These are phyloP conservation scores for Corvus cornix DNA, from an alignment of 2,113 vertebrate genomes.

Conservation along the genomic window DNA sequence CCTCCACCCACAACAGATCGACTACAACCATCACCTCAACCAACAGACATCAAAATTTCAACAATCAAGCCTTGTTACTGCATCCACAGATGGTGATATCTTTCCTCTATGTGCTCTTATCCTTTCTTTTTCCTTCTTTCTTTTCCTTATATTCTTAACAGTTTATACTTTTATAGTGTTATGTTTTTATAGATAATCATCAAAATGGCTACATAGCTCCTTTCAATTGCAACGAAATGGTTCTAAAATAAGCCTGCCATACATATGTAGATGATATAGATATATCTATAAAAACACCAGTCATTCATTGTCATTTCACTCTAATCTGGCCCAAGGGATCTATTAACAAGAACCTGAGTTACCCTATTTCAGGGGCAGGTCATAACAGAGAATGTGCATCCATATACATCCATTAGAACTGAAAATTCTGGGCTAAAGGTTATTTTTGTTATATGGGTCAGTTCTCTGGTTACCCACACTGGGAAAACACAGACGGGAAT, in stretches of 20 bases:
- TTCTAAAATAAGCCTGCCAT: neutral
- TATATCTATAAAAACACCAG: neutral
- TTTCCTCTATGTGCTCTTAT: neutral
- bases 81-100: accelerated
- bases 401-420: neutral
- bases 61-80: neutral
- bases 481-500: neutral
- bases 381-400: neutral
- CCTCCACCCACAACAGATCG: no score
- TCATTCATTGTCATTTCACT: neutral
- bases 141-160: neutral
- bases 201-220: neutral
- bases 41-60: neutral
- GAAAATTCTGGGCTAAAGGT: neutral
- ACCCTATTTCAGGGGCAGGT: neutral
- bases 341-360: neutral
- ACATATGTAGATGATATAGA: neutral
- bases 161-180: neutral
- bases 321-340: neutral
- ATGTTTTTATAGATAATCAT: neutral
- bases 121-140: neutral
- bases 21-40: neutral
- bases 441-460: neutral
- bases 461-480: neutral
- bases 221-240: neutral